Base-by-base conservation (phyloP, 2,797 vertebrate genomes). In the Galago senegalensis region DNA sequence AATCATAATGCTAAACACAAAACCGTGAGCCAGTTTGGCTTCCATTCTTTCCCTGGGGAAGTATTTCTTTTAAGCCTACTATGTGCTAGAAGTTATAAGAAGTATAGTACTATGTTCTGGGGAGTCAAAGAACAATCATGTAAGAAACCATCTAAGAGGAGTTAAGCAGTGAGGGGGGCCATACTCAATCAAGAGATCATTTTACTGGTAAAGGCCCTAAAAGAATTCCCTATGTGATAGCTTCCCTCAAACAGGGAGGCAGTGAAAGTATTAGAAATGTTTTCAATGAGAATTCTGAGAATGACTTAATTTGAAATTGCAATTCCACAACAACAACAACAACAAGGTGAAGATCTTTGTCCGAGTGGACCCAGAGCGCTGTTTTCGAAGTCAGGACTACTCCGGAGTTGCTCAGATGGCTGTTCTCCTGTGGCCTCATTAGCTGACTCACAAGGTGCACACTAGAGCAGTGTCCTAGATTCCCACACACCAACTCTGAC, bases 361-460 rank as follows among this genome's bases (percentile, higher is more conserved):
- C 84, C 82, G 72, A 91, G 87, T 72, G 77, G 94, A 8, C 2
- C 0, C 1, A 37, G 34, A 88, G 18, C 9, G 1, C 83, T 93
- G 69, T 94, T 97, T 3, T 0, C 7, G 0, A 18, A 95, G 93
- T 95, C 91, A 86, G 86, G 96, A 58, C 93, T 92, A 95, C 87
- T 31, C 16, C 0, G 2, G 0, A 0, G 92, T 40, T 17, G 85
- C 96, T 89, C 7, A 0, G 87, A 95, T 11, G 53, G 56, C 67
- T 72, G 92, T 94, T 98, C 98, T 98, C 99, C 88, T 95, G 98
- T 98, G 98, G 98, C 98, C 98, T 99, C 98, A 98, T 98, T 99
- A 99, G 98, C 97, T 0, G 63, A 89, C 94, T 97, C 6, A 0
- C 89, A 94, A 95, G 95, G 75, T 0, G 77, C 97, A 98, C 84